Conservation (phyloP, 2,888 invertebrate genomes). For the Andrena flavipes region DNA sequence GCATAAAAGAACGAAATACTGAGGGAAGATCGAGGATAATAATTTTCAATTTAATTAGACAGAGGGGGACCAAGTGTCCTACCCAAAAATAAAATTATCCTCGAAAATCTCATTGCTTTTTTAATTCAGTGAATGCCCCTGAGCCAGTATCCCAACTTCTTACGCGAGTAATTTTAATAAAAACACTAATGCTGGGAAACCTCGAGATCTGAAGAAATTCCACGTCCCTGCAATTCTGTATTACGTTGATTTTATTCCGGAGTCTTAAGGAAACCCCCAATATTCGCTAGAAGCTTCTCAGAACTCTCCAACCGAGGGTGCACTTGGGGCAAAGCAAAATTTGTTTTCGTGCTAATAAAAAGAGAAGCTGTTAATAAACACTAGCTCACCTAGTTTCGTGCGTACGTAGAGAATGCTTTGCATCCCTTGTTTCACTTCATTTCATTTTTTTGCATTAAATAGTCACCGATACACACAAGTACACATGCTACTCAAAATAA, state of each 20-base stretch:
- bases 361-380: constrained; percentile 22
- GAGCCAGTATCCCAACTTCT: constrained; percentile 15
- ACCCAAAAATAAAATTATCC: constrained; percentile 4
- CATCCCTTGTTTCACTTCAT: too few species aligned
- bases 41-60: constrained; percentile 33
- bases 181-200: constrained; percentile 14
- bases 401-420: neutral
- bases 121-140: neutral
- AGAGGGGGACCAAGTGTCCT: neutral
- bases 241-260: constrained; percentile 28
- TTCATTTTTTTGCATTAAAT: neutral
- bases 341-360: constrained; percentile 10
- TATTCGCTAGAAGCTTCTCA: neutral
- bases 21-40: neutral
- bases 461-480: neutral
- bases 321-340: constrained; percentile 10
- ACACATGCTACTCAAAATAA: neutral
- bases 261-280: neutral
- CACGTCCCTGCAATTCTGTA: constrained; percentile 12
- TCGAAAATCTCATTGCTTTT: constrained; percentile 1
- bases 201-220: constrained; percentile 28
- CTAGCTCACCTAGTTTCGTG: neutral
- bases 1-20: neutral
- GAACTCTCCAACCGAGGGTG: neutral
- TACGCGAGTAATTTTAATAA: constrained; percentile 46